Evolutionary conservation across 2,113 vertebrate genomes (phyloP).

Genomic region (Chinchilla lanigera): DNA sequence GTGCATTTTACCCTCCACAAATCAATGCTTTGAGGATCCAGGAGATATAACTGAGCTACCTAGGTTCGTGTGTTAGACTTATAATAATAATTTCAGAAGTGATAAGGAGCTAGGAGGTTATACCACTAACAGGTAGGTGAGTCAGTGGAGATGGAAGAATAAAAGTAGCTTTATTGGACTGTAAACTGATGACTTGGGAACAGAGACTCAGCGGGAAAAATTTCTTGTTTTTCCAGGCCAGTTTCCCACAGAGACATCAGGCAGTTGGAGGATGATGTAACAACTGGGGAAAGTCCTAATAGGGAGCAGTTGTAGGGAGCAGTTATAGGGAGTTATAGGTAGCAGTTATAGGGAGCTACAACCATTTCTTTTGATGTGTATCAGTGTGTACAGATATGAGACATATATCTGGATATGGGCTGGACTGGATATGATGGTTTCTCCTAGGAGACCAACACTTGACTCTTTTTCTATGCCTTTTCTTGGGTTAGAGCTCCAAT

Average conservation of each 20-base stretch:
- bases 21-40: background rate
- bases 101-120: background rate
- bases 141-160: background rate
- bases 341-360: background rate
- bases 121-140: background rate
- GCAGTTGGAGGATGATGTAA: background rate
- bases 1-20: background rate
- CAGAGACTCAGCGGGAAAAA: background rate
- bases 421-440: fast-evolving
- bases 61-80: fast-evolving
- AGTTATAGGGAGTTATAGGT: too few species aligned
- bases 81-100: background rate
- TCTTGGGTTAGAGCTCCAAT: background rate
- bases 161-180: background rate
- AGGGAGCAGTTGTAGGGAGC: background rate
- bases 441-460: fast-evolving
- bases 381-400: fast-evolving
- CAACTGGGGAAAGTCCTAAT: background rate
- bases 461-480: background rate
- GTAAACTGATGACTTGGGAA: background rate
- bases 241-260: background rate
- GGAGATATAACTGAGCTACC: too few species aligned
- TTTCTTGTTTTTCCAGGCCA: background rate
- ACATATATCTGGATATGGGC: too few species aligned
- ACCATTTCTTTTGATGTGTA: background rate